Evolutionary conservation across 2,797 vertebrate genomes (phyloP).

Genomic region (Rhinogobio ventralis): DNA sequence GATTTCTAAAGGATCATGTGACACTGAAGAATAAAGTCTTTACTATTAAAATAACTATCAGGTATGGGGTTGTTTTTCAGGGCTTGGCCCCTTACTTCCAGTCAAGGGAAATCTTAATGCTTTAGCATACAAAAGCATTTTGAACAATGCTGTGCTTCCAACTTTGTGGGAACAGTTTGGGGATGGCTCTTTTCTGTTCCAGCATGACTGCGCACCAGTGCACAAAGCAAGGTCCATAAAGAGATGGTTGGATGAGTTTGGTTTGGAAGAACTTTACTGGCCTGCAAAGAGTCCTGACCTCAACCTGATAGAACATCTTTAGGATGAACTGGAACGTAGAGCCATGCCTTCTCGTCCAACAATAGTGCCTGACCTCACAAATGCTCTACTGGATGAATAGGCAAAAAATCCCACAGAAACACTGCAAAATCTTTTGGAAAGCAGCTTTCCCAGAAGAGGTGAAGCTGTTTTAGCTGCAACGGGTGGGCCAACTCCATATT

Average conservation of each 20-base stretch:
- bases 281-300: not conserved
- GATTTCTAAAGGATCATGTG: not conserved
- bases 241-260: not conserved
- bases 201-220: not conserved
- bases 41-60: not conserved
- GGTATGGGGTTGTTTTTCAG: not conserved
- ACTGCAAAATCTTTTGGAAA: not conserved
- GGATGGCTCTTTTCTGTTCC: not conserved
- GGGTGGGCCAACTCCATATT: not conserved
- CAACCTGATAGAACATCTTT: not conserved
- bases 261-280: not conserved
- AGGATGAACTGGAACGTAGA: not conserved
- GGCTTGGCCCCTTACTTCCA: not conserved
- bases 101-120: not conserved
- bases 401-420: not conserved
- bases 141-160: not conserved
- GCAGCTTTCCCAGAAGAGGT: not conserved
- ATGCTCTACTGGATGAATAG: not conserved
- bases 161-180: not conserved
- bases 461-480: not conserved
- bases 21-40: not conserved
- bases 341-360: not conserved
- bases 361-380: not conserved
- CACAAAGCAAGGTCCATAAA: not conserved
- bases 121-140: not conserved